These are phyloP conservation scores for Mesorhabditis belari DNA, from an alignment of 2,888 invertebrate genomes.

Conservation along the genomic window DNA sequence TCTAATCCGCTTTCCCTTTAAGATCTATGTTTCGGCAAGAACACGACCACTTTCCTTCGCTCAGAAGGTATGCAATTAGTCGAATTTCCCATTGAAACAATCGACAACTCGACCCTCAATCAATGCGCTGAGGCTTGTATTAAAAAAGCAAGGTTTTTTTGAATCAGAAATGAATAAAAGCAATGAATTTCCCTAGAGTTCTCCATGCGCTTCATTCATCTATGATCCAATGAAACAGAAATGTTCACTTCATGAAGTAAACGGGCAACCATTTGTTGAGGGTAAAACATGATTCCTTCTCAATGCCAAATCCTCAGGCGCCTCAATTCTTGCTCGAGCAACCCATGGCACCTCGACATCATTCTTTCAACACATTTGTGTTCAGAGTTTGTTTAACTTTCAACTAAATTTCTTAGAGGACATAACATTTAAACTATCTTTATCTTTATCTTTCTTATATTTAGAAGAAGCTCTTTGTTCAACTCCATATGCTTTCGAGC, in stretches of 20 bases:
- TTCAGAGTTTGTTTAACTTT: constrained; percentile 33
- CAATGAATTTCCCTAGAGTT: constrained; percentile 19
- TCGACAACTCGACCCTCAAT: constrained; percentile 43
- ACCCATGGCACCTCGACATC: constrained; percentile 21
- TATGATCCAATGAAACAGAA: constrained; percentile 42
- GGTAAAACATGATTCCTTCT: no score
- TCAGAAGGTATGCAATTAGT: constrained; percentile 39
- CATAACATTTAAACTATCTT: background rate
- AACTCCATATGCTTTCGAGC: constrained; percentile 46
- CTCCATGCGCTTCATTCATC: constrained; percentile 44
- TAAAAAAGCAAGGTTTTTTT: constrained; percentile 15
- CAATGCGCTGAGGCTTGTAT: constrained; percentile 41
- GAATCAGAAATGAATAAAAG: background rate
- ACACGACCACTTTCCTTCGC: constrained; percentile 41
- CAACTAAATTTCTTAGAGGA: no score
- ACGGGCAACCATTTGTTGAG: constrained; percentile 47
- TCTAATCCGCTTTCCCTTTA: no score
- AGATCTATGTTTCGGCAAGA: constrained; percentile 30
- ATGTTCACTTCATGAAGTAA: constrained; percentile 36
- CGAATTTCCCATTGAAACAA: constrained; percentile 33
- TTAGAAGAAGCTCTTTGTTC: constrained; percentile 31
- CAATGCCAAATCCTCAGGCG: no score
- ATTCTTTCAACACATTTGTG: constrained; percentile 50
- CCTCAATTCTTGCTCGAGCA: constrained; percentile 32
- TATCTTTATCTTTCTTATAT: constrained; percentile 14